Base-by-base conservation (phyloP, 2,888 invertebrate genomes). In the Platycheirus rosarum region DNA sequence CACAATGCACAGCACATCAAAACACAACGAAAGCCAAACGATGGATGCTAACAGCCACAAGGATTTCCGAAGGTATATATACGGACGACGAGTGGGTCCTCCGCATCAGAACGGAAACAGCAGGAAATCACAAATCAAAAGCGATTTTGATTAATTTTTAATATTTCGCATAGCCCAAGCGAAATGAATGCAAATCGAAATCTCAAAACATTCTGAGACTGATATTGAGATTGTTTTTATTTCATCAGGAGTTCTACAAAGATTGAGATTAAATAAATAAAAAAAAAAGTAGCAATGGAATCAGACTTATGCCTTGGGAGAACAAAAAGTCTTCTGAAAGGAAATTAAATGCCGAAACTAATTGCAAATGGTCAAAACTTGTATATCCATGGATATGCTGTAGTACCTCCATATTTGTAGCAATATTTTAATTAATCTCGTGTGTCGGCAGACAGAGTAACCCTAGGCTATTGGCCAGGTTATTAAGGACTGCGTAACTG, bases 71-170 rank as follows among this genome's bases (percentile, higher is more conserved):
- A 16, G 16, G 26, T n/a, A 42, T 16, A 26, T 7, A 32, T 6
- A 32, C 5, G 29, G 8, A 26, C 29, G 29, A 32, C 26, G 57
- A 26, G 9, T 2, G 8, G 1, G 37, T 62, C 18, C 66, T 60
- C 48, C 20, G 46, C 44, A 53, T 70, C 79, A 44, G 79, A 44
- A 71, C 32, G 71, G 62, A 23, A 82, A 82, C 88, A 89, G 88
- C 89, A 87, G 89, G 89, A 89, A 88, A 87, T 88, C 88, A 87
- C 88, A 87, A 88, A 87, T 88, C 87, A 88, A 86, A 87, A 86
- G 80, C 85, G 84, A 86, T 85, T 88, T 88, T 88, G 89, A 89
- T 89, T 89, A 89, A 89, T 88, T 88, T 88, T 86, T 86, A 86
- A 87, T 87, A 87, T 77, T 71, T 82, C 71, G 55, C 71, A 35